These are phyloP conservation scores for Cyclina sinensis DNA, from an alignment of 1,140 invertebrate genomes.

Conservation along the genomic window DNA sequence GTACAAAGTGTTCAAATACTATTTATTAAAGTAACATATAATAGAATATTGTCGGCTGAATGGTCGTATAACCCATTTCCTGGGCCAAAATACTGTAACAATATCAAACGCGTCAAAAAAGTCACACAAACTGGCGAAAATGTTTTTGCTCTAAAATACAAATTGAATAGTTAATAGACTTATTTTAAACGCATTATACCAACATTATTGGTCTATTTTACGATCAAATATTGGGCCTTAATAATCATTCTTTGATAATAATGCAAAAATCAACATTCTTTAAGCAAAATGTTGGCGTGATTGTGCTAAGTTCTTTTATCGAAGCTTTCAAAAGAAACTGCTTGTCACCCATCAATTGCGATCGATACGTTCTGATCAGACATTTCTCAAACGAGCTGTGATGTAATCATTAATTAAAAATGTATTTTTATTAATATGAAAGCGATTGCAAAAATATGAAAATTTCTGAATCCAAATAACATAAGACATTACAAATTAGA, in stretches of 20 bases:
- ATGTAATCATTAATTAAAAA: too few relatives aligned
- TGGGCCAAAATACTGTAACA: not conserved
- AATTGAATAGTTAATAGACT: conserved; percentile 23
- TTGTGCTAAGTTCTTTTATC: not conserved
- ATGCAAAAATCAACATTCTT: not conserved
- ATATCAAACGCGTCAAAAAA: not conserved
- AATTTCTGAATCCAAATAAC: too few relatives aligned
- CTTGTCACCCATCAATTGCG: not conserved
- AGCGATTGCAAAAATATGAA: too few relatives aligned
- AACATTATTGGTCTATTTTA: not conserved
- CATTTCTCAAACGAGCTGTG: too few relatives aligned
- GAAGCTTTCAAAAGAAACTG: not conserved
- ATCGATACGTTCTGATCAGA: too few relatives aligned
- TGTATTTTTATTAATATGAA: too few relatives aligned
- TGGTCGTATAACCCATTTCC: not conserved
- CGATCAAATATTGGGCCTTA: not conserved
- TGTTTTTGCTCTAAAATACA: not conserved
- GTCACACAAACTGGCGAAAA: not conserved
- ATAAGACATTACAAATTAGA: too few relatives aligned
- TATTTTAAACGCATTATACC: not conserved
- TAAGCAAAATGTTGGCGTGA: not conserved
- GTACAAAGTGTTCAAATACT: not conserved
- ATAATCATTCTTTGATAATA: not conserved
- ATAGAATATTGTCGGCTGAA: not conserved
- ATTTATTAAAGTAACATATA: not conserved